Evolutionary conservation across 2,113 vertebrate species (phyloP).

Genomic region (Morone saxatilis): DNA sequence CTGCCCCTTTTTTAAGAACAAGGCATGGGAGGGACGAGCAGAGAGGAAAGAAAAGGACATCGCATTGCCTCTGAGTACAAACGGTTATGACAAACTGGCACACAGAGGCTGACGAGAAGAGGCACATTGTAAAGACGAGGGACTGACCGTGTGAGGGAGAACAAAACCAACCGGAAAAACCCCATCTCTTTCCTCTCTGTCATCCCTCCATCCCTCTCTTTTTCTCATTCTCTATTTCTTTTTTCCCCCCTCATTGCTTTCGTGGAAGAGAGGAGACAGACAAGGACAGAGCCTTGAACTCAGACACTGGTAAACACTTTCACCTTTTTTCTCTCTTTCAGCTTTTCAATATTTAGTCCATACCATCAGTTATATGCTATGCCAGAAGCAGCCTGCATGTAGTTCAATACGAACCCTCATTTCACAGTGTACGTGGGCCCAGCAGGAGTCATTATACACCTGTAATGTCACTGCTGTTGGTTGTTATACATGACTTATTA

Average conservation of each 20-base stretch:
- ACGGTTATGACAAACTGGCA: slow-evolving; percentile 20
- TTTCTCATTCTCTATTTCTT: slow-evolving; percentile 59
- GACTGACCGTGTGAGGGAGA: slow-evolving; percentile 4
- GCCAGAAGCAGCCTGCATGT: background rate
- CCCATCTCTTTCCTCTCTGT: slow-evolving; percentile 46
- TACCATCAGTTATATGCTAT: slow-evolving; percentile 1
- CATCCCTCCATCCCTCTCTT: slow-evolving; percentile 24
- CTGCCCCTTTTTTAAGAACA: slow-evolving; percentile 42
- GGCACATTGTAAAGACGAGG: slow-evolving; percentile 7
- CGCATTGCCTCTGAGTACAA: slow-evolving; percentile 21
- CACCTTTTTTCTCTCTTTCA: slow-evolving; percentile 13
- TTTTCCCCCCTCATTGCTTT: slow-evolving; percentile 53
- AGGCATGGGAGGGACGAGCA: slow-evolving; percentile 16
- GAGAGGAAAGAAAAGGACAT: slow-evolving; percentile 34
- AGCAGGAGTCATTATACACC: slow-evolving; percentile 44
- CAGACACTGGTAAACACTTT: slow-evolving; percentile 76
- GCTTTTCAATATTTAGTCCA: slow-evolving; percentile 12
- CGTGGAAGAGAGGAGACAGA: slow-evolving; percentile 74
- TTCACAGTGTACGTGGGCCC: slow-evolving; percentile 27
- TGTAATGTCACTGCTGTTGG: slow-evolving; percentile 49
- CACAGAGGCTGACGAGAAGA: slow-evolving; percentile 32
- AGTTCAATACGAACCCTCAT: slow-evolving; percentile 22
- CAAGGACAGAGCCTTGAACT: slow-evolving; percentile 76
- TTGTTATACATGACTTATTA: slow-evolving; percentile 71
- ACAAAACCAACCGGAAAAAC: slow-evolving; percentile 31